A percentile compares a stretch with the other conserved stretches of the same genome.
These are phyloP conservation scores for Dexiosoma caninum DNA, from an alignment of 2,888 invertebrate genomes.

Conservation along the genomic window DNA sequence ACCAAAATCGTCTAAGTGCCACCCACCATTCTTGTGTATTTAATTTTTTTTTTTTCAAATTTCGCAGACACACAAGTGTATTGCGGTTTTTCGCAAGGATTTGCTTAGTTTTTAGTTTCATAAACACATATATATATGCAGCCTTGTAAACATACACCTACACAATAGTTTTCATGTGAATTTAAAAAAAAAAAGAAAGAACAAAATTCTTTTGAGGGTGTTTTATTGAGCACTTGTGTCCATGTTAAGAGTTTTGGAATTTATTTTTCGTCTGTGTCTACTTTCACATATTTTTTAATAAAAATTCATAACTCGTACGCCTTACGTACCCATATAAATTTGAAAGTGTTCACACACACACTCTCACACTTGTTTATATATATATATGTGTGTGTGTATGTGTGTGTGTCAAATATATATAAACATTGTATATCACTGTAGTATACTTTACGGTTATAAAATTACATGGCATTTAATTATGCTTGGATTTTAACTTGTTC, in stretches of 20 bases:
- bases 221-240: not conserved
- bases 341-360: too few species aligned
- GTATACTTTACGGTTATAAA: not conserved
- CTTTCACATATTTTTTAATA: conserved; percentile 9
- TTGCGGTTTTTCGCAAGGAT: conserved; percentile 43
- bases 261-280: not conserved
- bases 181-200: conserved; percentile 1
- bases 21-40: not conserved
- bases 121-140: not conserved
- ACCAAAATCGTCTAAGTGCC: not conserved
- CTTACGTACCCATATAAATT: not conserved
- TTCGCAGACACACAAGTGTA: conserved; percentile 34
- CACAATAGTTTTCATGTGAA: not conserved
- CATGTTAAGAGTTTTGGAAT: not conserved
- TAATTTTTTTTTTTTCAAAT: not conserved
- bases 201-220: conserved; percentile 24
- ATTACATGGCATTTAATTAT: conserved; percentile 48
- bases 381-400: not conserved
- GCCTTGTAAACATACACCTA: not conserved
- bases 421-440: not conserved
- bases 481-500: conserved; percentile 21
- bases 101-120: conserved; percentile 33
- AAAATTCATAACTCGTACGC: conserved; percentile 41
- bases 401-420: not conserved
- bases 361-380: too few species aligned